These are phyloP conservation scores for Artemia franciscana DNA, from an alignment of 1,140 invertebrate genomes.

Conservation along the genomic window DNA sequence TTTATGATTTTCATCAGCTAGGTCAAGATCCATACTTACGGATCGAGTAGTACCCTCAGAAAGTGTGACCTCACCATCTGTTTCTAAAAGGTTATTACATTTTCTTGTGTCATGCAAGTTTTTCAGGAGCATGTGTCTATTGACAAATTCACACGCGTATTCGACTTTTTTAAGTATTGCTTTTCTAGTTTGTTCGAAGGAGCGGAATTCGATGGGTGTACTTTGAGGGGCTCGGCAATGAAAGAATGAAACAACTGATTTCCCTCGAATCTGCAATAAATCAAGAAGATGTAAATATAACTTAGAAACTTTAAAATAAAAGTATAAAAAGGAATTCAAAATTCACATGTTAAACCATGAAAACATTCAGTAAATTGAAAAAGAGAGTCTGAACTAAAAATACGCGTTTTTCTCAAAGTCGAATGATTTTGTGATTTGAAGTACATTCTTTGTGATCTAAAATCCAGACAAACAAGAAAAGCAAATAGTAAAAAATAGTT, in stretches of 20 bases:
- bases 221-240: constrained; percentile 26
- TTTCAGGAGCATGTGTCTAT: constrained; percentile 43
- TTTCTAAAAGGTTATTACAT: constrained; percentile 41
- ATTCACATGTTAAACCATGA: too few species aligned
- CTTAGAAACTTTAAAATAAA: too few species aligned
- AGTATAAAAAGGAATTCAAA: too few species aligned
- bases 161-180: constrained; percentile 30
- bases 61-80: constrained; percentile 24
- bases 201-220: constrained; percentile 13
- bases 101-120: constrained; percentile 41
- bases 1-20: not conserved
- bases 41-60: constrained; percentile 8
- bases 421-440: too few species aligned
- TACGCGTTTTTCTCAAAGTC: too few species aligned
- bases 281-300: too few species aligned
- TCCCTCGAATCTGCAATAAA: too few species aligned
- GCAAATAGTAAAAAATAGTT: too few species aligned
- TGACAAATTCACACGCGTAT: constrained; percentile 37
- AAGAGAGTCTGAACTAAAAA: too few species aligned
- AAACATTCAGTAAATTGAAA: too few species aligned
- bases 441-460: too few species aligned
- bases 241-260: constrained; percentile 39
- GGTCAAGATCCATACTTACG: not conserved
- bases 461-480: too few species aligned
- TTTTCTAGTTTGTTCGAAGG: constrained; percentile 28